These are phyloP conservation scores for Hydrozoanthus tunicans DNA, from an alignment of 64 coral and sea anemone genomes.

Conservation along the genomic window DNA sequence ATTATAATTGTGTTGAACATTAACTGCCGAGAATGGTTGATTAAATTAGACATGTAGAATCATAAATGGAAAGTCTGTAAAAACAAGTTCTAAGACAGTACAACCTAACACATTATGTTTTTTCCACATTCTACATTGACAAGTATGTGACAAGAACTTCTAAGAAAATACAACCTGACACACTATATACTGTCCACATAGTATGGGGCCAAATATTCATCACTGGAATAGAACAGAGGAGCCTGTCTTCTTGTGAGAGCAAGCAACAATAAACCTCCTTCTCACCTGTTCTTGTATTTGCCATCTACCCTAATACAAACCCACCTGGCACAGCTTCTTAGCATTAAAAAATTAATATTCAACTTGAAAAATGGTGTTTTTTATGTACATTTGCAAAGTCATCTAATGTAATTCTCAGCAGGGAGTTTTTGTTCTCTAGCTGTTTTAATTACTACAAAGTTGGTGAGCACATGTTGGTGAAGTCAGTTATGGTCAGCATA, in stretches of 20 bases:
- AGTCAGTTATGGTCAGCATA: background rate
- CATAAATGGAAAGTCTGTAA: too few species aligned
- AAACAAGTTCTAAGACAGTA: too few species aligned
- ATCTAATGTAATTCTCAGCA: background rate
- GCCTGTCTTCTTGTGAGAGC: background rate
- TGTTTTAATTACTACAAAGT: background rate
- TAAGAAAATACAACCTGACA: too few species aligned
- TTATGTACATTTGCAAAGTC: background rate
- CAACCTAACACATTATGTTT: too few species aligned
- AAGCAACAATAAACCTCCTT: background rate
- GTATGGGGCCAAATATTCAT: background rate
- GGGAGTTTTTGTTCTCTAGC: background rate
- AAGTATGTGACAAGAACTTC: too few species aligned
- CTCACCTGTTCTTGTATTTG: background rate
- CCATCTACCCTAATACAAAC: background rate
- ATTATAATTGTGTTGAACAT: too few species aligned
- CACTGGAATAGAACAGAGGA: background rate
- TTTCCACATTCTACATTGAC: too few species aligned
- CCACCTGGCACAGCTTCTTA: background rate
- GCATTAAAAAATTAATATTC: background rate
- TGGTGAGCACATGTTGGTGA: background rate
- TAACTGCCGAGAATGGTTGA: too few species aligned
- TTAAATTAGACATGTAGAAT: too few species aligned
- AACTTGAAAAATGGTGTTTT: background rate
- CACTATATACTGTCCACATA: background rate